These are phyloP conservation scores for Mesorhabditis spiculigera DNA, from an alignment of 2,888 invertebrate genomes.

Conservation along the genomic window DNA sequence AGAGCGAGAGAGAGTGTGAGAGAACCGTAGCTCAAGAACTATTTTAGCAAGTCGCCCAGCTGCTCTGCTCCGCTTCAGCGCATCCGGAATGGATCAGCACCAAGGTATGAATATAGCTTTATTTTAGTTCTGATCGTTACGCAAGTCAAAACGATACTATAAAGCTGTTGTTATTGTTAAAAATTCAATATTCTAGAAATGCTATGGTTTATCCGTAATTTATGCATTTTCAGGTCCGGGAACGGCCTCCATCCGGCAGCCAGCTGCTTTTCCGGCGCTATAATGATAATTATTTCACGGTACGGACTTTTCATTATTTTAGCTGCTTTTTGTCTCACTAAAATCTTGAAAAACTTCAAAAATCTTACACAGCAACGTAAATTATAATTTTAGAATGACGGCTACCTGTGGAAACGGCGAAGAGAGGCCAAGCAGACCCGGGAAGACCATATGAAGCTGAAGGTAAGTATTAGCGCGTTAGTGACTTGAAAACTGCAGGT, in stretches of 20 bases:
- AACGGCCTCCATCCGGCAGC: constrained; percentile 19
- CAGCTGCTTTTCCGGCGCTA: constrained; percentile 29
- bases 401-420: constrained; percentile 80
- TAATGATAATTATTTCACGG: constrained; percentile 31
- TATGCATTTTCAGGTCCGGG: background rate
- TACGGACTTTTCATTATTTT: background rate
- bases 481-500: no score
- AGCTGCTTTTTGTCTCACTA: no score
- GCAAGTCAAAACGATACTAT: no score
- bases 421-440: constrained; percentile 95
- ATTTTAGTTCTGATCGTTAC: no score
- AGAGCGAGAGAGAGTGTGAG: no score
- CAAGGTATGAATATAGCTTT: no score
- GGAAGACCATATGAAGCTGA: constrained; percentile 98
- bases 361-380: background rate
- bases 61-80: constrained; percentile 15
- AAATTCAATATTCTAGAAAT: no score
- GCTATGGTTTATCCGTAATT: no score
- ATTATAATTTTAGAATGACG: constrained; percentile 19
- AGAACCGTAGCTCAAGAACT: no score
- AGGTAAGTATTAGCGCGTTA: constrained; percentile 70
- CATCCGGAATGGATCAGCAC: constrained; percentile 23
- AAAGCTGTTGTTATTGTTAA: no score
- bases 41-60: constrained; percentile 20
- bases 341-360: no score